These are phyloP conservation scores for Ceraclea dissimilis DNA, from an alignment of 2,888 invertebrate genomes.

Conservation along the genomic window DNA sequence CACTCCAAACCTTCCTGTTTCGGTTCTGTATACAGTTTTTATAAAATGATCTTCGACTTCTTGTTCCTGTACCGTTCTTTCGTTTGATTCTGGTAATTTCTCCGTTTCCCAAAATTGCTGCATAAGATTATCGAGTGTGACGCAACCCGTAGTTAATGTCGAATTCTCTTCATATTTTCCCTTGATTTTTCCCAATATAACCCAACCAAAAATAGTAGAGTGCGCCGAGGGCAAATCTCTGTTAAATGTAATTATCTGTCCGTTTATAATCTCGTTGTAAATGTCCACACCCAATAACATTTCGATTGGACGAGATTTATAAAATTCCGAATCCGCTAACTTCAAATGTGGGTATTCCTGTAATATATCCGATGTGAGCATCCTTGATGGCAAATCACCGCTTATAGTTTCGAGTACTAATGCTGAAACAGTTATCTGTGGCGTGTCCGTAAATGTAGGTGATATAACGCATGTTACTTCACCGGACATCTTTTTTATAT, in stretches of 20 bases:
- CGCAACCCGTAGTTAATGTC: not conserved
- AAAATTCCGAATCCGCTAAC: not conserved
- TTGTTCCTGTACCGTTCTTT: not conserved
- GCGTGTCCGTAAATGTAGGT: not conserved
- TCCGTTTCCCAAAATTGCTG: not conserved
- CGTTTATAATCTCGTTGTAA: not conserved
- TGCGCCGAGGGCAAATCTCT: not conserved
- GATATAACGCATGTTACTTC: not conserved
- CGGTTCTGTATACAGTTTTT: not conserved
- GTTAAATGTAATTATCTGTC: not conserved
- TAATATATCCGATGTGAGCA: not conserved
- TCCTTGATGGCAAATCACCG: not conserved
- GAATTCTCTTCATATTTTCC: not conserved
- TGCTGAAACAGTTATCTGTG: not conserved
- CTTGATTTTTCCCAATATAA: not conserved
- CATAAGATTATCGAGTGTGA: not conserved
- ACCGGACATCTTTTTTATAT: not conserved
- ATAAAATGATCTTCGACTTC: not conserved
- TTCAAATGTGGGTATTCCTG: not conserved
- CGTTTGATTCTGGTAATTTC: not conserved
- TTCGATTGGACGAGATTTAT: not conserved
- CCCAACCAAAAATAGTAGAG: constrained; percentile 1
- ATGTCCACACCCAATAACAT: not conserved
- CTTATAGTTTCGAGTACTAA: not conserved
- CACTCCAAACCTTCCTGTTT: not conserved